Base-by-base conservation (phyloP, 1,140 invertebrate genomes). In the Marisa cornuarietis region DNA sequence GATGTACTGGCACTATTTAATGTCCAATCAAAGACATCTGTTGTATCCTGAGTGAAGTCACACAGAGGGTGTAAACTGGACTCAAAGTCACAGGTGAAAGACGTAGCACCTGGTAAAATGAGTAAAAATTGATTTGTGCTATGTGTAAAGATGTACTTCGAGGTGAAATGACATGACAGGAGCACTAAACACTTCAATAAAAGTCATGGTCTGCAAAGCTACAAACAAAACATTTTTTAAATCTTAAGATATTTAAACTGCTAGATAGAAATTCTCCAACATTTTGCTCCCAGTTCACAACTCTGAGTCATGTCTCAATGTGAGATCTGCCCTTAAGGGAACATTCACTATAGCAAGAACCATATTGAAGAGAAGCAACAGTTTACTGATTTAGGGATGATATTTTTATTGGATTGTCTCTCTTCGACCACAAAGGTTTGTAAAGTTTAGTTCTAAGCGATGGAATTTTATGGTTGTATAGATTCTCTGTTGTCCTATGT, bases 1-100 rank as follows among this genome's bases (percentile, higher is more conserved):
- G 80, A 65, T 3, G 89, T 89, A 8, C 76, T 65, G 61, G 65
- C 76, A 16, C 10, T 18, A 9, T 24, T 52, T 49, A 63, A 13
- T 24, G 20, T 68, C 76, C 76, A 77, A 63, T 77, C 65, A 63
- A 77, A 52, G 7, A 18, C 31, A 65, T 77, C 76, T 7, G 18
- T n/a, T 20, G 16, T 51, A 31, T 51, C 76, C 42, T 77, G 76
- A 7, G 63, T 77, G 76, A 63, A 77, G 76, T 63, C 65, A 26
- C 76, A 77, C 63, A 31, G 49, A 16, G 63, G 63, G 63, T 77
- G 62, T 1, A 24, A 14, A 22, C 51, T 20, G 83, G 83, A 26
- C 77, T 65, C 76, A 63, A 77, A 69, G 65, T 52, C 54, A 65
- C 76, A 77, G 0, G 42, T 68, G 9, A 54, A 62, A 22, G 54